phyloP scores from a whole-genome alignment of 2,113 vertebrate genomes.

The Platysteira castanea region DNA sequence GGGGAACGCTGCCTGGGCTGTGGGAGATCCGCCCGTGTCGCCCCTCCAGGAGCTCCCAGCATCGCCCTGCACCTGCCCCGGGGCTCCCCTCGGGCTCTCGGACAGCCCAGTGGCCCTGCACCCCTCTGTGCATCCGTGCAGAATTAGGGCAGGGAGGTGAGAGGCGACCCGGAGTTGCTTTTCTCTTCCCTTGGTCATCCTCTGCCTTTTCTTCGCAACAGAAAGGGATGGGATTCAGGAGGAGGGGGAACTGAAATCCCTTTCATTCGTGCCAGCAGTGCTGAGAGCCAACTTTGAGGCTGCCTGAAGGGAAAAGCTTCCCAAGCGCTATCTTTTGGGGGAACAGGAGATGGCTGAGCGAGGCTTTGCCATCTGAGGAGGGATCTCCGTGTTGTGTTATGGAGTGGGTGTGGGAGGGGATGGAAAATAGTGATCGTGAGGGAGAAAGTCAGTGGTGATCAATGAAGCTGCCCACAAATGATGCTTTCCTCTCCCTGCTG shows the following conservation, averaged over 20 bases:
- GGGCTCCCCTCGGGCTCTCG: neutral
- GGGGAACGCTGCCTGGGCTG: neutral
- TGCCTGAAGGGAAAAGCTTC: neutral
- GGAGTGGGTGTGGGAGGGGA: neutral
- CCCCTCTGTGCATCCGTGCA: neutral
- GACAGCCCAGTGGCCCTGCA: neutral
- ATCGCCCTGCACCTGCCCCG: neutral
- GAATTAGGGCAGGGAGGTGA: neutral
- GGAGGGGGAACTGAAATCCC: neutral
- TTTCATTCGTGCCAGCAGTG: neutral
- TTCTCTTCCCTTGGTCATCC: neutral
- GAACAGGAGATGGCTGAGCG: neutral
- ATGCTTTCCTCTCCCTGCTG: neutral
- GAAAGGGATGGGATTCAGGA: neutral
- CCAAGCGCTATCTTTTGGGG: neutral
- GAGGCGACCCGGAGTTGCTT: neutral
- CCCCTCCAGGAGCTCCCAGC: neutral
- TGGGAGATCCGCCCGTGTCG: neutral
- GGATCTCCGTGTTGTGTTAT: neutral
- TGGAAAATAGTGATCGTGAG: neutral
- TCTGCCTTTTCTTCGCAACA: neutral
- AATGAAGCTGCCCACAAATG: neutral
- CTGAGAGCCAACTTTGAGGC: constrained; percentile 44
- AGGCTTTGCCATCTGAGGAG: neutral
- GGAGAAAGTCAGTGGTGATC: neutral